These are phyloP conservation scores for Laticauda laticaudata DNA, from an alignment of 2,113 vertebrate species.

Conservation along the genomic window DNA sequence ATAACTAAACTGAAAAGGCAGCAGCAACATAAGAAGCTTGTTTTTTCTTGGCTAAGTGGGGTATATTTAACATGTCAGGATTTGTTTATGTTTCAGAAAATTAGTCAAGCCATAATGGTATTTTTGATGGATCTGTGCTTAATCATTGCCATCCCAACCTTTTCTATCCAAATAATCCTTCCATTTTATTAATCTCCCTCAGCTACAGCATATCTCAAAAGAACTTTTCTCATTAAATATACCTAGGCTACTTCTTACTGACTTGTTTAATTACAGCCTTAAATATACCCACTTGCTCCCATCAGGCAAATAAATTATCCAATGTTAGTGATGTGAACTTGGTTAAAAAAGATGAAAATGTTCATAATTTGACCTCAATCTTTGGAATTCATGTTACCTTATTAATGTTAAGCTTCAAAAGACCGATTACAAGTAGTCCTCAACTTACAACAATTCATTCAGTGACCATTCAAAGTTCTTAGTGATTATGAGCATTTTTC, in stretches of 20 bases:
- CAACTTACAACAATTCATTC: too few species aligned
- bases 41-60: not conserved
- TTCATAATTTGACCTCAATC: not conserved
- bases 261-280: not conserved
- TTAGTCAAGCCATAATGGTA: not conserved
- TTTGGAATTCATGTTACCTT: not conserved
- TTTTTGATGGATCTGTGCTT: not conserved
- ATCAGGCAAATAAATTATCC: not conserved
- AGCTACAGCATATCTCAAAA: not conserved
- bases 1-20: not conserved
- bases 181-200: slow-evolving; percentile 3
- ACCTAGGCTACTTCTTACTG: not conserved
- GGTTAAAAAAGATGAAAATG: not conserved
- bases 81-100: not conserved
- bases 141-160: not conserved
- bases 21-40: not conserved
- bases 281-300: not conserved
- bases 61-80: not conserved
- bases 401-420: not conserved
- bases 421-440: not conserved
- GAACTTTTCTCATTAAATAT: not conserved
- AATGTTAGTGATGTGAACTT: not conserved
- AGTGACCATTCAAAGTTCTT: too few species aligned
- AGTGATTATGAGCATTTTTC: too few species aligned
- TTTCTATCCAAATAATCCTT: not conserved